A percentile compares a stretch with the other conserved stretches of the same genome.
phyloP scores from a whole-genome alignment of 2,113 vertebrate genomes.

The Chunga burmeisteri region DNA sequence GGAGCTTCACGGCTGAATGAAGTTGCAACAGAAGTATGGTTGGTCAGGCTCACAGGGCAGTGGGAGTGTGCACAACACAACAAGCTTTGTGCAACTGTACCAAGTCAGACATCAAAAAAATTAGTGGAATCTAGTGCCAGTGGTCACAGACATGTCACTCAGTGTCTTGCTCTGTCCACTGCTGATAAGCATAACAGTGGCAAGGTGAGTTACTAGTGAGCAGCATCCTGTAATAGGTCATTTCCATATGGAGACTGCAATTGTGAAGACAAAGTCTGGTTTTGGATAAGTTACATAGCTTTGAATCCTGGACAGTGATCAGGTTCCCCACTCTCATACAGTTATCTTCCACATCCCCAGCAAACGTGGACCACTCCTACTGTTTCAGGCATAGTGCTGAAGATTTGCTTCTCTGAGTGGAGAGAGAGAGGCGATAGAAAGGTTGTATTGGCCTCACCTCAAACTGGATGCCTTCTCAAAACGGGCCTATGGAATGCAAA shows the following conservation, averaged over 20 bases:
- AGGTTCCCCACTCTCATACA: background rate
- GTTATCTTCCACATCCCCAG: background rate
- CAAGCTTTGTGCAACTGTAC: background rate
- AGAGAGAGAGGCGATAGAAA: background rate
- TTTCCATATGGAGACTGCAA: background rate
- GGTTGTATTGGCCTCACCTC: background rate
- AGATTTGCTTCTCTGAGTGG: background rate
- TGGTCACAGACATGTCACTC: background rate
- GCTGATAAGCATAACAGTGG: background rate
- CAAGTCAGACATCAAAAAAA: background rate
- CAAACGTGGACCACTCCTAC: background rate
- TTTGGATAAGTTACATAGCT: background rate
- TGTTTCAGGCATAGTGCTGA: background rate
- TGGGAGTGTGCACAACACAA: background rate
- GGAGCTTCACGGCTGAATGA: background rate
- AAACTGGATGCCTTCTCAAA: background rate
- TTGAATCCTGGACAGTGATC: background rate
- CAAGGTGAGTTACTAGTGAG: background rate
- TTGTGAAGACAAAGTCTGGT: background rate
- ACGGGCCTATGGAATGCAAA: background rate
- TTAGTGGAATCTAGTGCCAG: background rate
- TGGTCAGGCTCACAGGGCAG: background rate
- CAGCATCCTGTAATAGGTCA: background rate
- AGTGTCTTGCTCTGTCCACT: background rate
- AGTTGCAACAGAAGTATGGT: background rate